Evolutionary conservation across 1,140 invertebrate genomes (phyloP).

Genomic region (Cardiocondyla obscurior): DNA sequence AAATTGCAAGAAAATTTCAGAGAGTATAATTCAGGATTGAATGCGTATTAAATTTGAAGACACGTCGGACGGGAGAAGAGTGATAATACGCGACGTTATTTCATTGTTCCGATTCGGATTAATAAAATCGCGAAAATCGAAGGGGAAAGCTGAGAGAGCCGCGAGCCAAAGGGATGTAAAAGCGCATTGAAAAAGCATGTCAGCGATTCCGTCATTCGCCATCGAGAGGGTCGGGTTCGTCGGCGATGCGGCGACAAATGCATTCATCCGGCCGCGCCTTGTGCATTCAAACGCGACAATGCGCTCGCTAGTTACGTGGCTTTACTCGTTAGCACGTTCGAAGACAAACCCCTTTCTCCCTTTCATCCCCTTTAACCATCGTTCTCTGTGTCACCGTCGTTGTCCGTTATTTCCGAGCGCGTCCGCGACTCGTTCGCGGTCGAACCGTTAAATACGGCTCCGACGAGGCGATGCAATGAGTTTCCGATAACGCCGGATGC

Average conservation of each 20-base stretch:
- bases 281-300: conserved; percentile 17
- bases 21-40: neutral
- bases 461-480: conserved; percentile 74
- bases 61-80: neutral
- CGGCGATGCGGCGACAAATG: neutral
- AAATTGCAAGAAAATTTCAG: neutral
- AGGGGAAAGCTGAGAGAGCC: neutral
- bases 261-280: conserved; percentile 14
- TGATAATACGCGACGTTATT: neutral
- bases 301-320: conserved; percentile 15
- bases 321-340: conserved; percentile 26
- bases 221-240: neutral
- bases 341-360: neutral
- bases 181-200: conserved; percentile 7
- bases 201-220: neutral
- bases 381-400: neutral
- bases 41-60: neutral
- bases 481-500: conserved; percentile 80
- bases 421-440: conserved; percentile 62
- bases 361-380: neutral
- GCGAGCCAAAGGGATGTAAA: neutral
- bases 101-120: neutral
- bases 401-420: neutral
- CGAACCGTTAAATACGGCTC: conserved; percentile 72
- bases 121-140: neutral